phyloP scores from a whole-genome alignment of 2,113 vertebrate genomes.

The Corydoras sp. region DNA sequence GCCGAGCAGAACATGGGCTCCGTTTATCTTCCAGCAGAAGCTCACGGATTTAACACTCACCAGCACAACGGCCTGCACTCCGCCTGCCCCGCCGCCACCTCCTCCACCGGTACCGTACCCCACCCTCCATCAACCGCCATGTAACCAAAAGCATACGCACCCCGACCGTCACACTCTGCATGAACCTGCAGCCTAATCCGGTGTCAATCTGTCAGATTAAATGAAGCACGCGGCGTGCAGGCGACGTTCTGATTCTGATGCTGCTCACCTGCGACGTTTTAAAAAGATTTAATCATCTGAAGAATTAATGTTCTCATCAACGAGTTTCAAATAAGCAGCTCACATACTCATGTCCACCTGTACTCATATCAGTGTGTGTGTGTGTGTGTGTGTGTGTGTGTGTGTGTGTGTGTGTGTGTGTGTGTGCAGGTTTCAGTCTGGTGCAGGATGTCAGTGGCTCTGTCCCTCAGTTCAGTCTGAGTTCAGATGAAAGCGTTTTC shows the following conservation, averaged over 20 bases:
- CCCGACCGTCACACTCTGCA: too few relatives aligned
- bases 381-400: background rate
- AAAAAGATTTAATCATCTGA: too few relatives aligned
- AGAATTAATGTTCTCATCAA: too few relatives aligned
- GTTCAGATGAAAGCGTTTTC: slow-evolving; percentile 83
- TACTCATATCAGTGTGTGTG: slow-evolving; percentile 10
- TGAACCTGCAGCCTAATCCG: too few relatives aligned
- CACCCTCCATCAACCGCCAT: background rate
- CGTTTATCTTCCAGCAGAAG: slow-evolving; percentile 70
- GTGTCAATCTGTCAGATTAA: too few relatives aligned
- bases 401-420: background rate
- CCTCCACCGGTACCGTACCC: slow-evolving; percentile 70
- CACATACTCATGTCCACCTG: too few relatives aligned
- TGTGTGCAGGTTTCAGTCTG: slow-evolving; percentile 76
- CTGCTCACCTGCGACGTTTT: too few relatives aligned
- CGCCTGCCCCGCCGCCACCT: slow-evolving; percentile 57
- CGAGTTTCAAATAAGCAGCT: too few relatives aligned
- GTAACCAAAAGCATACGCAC: too few relatives aligned
- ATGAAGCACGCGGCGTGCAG: too few relatives aligned
- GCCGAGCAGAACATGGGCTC: slow-evolving; percentile 72
- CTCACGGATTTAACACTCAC: slow-evolving; percentile 74
- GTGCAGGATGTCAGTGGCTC: slow-evolving; percentile 73
- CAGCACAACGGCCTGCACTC: slow-evolving; percentile 83
- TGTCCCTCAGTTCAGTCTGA: slow-evolving; percentile 70
- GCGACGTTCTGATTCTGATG: too few relatives aligned